These are phyloP conservation scores for Pocillopora grandis DNA, from an alignment of 92 coral and sea anemone species.

Conservation along the genomic window DNA sequence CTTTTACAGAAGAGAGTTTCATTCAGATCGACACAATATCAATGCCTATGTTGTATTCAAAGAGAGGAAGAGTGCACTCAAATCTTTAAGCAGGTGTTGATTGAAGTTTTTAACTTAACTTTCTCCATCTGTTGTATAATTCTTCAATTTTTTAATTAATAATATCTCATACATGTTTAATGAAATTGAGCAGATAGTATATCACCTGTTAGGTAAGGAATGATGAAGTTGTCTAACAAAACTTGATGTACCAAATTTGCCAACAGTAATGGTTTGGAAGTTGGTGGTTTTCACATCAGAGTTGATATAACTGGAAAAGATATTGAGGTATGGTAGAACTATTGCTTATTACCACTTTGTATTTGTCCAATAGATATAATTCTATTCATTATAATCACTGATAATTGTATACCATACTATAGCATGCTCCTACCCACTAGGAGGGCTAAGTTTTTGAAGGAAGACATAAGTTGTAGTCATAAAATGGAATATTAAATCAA, in stretches of 20 bases:
- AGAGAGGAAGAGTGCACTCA: conserved; percentile 57
- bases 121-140: not conserved
- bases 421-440: too few species aligned
- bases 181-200: too few species aligned
- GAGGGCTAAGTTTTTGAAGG: too few species aligned
- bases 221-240: too few species aligned
- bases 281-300: conserved; percentile 84
- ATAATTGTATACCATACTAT: too few species aligned
- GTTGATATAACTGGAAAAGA: conserved; percentile 75
- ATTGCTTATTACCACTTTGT: not conserved
- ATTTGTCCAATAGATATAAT: not conserved
- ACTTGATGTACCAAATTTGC: not conserved
- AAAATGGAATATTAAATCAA: too few species aligned
- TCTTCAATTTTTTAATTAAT: not conserved
- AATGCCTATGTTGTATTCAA: conserved; percentile 94
- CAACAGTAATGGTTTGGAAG: conserved; percentile 79
- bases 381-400: too few species aligned
- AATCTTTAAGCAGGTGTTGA: conserved; percentile 75
- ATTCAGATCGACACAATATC: conserved; percentile 71
- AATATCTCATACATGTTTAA: not conserved
- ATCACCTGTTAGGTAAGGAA: too few species aligned
- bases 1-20: conserved; percentile 75
- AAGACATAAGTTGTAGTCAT: too few species aligned
- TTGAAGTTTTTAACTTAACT: not conserved
- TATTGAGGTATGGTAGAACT: conserved; percentile 37